A percentile compares a stretch with the other conserved stretches of the same genome.
Evolutionary conservation across 2,888 invertebrate species (phyloP).

Genomic region (Parnassius orleans): DNA sequence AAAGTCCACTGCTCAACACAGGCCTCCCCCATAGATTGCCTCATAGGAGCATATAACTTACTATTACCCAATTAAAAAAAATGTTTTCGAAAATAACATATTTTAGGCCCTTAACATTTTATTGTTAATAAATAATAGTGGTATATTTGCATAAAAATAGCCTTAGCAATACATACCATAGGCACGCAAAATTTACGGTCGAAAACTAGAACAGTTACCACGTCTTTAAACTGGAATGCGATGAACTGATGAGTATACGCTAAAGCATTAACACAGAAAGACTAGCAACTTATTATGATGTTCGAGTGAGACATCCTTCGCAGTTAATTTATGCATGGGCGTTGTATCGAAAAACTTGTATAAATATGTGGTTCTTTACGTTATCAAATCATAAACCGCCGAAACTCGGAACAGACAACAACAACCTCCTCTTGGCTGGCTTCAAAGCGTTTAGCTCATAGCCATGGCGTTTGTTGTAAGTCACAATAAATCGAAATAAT

Average conservation of each 20-base stretch:
- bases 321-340: slow-evolving; percentile 47
- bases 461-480: slow-evolving; percentile 79
- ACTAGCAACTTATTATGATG: slow-evolving; percentile 42
- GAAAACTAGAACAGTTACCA: not conserved
- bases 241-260: not conserved
- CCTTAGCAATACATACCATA: too few species aligned
- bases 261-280: slow-evolving; percentile 32
- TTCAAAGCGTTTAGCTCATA: slow-evolving; percentile 76
- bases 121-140: too few species aligned
- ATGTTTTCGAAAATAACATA: too few species aligned
- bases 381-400: slow-evolving; percentile 66
- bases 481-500: slow-evolving; percentile 33
- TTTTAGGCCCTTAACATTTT: too few species aligned
- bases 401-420: slow-evolving; percentile 68
- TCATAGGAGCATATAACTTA: too few species aligned
- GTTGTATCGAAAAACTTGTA: slow-evolving; percentile 61
- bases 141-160: too few species aligned
- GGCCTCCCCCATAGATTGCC: too few species aligned
- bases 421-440: slow-evolving; percentile 62
- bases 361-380: slow-evolving; percentile 66
- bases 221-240: not conserved
- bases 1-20: too few species aligned
- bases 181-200: too few species aligned
- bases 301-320: slow-evolving; percentile 44
- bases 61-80: too few species aligned